Conservation (phyloP, 2,888 invertebrate species). For the Tenthredo distinguenda region DNA sequence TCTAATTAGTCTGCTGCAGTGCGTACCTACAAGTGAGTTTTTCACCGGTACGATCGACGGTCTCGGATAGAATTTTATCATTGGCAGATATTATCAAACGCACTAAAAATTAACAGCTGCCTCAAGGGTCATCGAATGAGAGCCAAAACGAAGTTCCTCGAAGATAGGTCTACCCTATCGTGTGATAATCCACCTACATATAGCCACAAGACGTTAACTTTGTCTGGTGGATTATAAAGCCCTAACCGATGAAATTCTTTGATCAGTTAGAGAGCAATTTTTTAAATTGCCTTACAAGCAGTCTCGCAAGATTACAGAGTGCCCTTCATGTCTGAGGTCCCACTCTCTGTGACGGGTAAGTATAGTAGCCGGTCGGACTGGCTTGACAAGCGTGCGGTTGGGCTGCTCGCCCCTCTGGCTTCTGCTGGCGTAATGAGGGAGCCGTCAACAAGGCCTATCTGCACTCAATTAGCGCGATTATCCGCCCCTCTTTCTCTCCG, state of each 20-base stretch:
- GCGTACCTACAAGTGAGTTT: neutral
- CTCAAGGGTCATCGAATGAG: neutral
- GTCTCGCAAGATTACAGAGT: slow-evolving; percentile 50
- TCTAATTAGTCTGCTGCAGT: slow-evolving; percentile 36
- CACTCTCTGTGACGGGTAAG: slow-evolving; percentile 60
- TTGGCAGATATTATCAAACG: slow-evolving; percentile 1
- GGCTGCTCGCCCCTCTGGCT: slow-evolving; percentile 57
- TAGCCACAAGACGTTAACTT: neutral
- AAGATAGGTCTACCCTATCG: neutral
- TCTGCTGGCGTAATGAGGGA: slow-evolving; percentile 72
- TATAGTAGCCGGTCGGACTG: slow-evolving; percentile 52
- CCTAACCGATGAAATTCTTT: slow-evolving; percentile 37
- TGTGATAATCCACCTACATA: neutral
- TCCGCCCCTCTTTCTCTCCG: slow-evolving; percentile 49
- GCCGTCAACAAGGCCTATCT: slow-evolving; percentile 76
- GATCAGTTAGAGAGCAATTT: slow-evolving; percentile 39
- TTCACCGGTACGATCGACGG: slow-evolving; percentile 1
- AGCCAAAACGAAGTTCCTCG: neutral
- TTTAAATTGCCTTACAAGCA: slow-evolving; percentile 46
- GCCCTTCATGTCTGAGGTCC: slow-evolving; percentile 56
- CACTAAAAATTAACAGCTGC: slow-evolving; percentile 7
- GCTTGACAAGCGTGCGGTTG: slow-evolving; percentile 67
- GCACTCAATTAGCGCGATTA: slow-evolving; percentile 76
- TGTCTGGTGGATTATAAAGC: neutral
- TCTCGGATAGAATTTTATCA: slow-evolving; percentile 1